Conservation (phyloP, 2,888 invertebrate genomes). For the Cryptocheilus praepositus region DNA sequence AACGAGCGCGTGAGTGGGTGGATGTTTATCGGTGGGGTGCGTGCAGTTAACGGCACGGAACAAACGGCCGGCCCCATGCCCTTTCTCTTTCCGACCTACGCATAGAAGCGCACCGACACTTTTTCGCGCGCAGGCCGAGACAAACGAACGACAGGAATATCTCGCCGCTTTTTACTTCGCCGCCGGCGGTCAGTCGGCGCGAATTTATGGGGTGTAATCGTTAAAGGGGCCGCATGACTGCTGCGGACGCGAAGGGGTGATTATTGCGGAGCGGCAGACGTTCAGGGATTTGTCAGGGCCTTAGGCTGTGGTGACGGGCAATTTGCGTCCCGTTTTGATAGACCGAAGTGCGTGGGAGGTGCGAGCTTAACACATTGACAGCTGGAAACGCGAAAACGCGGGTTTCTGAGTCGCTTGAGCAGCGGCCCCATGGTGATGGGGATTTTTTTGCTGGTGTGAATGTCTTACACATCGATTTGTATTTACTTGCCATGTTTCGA, state of each 20-base stretch:
- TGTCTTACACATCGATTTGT: no score
- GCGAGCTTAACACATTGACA: no score
- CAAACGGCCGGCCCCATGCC: conserved; percentile 30
- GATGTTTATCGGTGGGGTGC: conserved; percentile 14
- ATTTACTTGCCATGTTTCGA: no score
- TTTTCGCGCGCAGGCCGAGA: not conserved
- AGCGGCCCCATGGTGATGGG: no score
- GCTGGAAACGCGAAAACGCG: no score
- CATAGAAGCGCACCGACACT: not conserved
- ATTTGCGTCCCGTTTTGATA: no score
- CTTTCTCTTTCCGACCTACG: not conserved
- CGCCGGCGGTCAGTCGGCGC: conserved; percentile 9
- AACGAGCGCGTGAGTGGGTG: conserved; percentile 9
- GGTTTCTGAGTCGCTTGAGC: no score
- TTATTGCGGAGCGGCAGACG: conserved; percentile 9
- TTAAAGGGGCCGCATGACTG: conserved; percentile 9
- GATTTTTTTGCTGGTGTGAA: no score
- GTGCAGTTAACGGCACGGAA: conserved; percentile 46
- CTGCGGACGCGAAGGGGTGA: not conserved
- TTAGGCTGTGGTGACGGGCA: no score
- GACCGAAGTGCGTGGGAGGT: no score
- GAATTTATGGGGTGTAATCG: conserved; percentile 22
- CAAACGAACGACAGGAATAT: conserved; percentile 26
- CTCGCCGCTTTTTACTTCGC: conserved; percentile 23
- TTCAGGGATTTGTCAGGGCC: no score